Base-by-base conservation (phyloP, 1,140 invertebrate genomes). In the Yoshiicerus persimilis region DNA sequence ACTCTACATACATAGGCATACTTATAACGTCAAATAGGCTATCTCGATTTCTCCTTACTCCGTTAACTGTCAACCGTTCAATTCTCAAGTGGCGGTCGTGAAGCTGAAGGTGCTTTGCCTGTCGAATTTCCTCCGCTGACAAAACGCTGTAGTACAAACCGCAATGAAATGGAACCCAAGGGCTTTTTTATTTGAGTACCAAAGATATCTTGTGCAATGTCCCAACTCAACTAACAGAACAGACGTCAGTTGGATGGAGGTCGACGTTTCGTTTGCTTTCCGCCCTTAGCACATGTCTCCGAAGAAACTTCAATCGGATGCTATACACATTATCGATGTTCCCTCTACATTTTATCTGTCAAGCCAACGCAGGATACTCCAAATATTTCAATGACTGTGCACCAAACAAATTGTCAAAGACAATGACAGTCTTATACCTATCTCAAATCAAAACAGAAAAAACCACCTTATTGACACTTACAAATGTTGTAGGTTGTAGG, bases 81-180 rank as follows among this genome's bases (percentile, higher is more conserved):
- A 80, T 80, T 80, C 75, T 80, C 75, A 80, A 80, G 75, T 36
- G 75, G 75, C 34, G 16, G 16, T 34, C 20, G 75, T 80, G 34
- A 38, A 80, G 75, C 75, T 36, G 34, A 80, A 80, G 75, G 75
- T 80, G 75, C 75, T 32, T 80, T 38, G 75, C 32, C 75, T 80
- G 34, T 38, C 75, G 75, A 80, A 20, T 38, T 70, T 32, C 32
- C 30, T 80, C 30, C 32, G 75, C 16, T 80, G 75, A 80, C 75
- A 80, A 80, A 80, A 38, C 16, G 34, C 30, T 32, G 8, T n/a
- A 36, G 75, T 80, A 80, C 34, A 36, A 80, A 80, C 75, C 75
- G 75, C 75, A 80, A 80, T 80, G 75, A 80, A 80, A 80, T 80
- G 75, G 75, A 80, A 80, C 75, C 75, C 75, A 36, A 80, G 75